Conservation (phyloP, 2,888 invertebrate species). For the Geotrupes spiniger region DNA sequence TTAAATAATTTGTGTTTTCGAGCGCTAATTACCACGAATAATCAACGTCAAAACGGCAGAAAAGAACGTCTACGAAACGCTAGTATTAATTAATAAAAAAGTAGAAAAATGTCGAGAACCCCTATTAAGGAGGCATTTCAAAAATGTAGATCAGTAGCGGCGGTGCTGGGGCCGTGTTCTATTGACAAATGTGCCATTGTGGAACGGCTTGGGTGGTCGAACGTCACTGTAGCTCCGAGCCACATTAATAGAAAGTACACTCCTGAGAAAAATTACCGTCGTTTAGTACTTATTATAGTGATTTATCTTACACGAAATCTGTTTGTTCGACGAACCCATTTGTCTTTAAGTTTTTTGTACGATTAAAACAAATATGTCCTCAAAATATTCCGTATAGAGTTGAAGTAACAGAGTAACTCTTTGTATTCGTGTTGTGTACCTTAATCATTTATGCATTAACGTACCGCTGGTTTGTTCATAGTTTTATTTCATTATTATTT, state of each 20-base stretch:
- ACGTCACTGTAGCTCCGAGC: conserved; percentile 26
- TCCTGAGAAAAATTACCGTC: conserved; percentile 20
- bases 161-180: conserved; percentile 29
- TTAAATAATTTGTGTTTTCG: not conserved
- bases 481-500: too few relatives aligned
- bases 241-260: conserved; percentile 25
- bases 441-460: too few relatives aligned
- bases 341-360: not conserved
- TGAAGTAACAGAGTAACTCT: too few relatives aligned
- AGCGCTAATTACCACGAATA: not conserved
- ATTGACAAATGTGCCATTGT: conserved; percentile 28
- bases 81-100: not conserved
- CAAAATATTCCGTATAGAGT: too few relatives aligned
- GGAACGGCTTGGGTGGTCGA: conserved; percentile 29
- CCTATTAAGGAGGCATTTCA: conserved; percentile 26
- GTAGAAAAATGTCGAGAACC: conserved; percentile 7
- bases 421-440: too few relatives aligned
- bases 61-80: not conserved
- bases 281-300: conserved; percentile 19
- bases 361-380: too few relatives aligned
- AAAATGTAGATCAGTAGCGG: conserved; percentile 31
- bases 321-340: conserved; percentile 1
- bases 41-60: not conserved
- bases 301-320: conserved; percentile 2
- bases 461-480: too few relatives aligned